These are phyloP conservation scores for Zaprionus lineosus DNA, from an alignment of 2,888 invertebrate genomes.

Conservation along the genomic window DNA sequence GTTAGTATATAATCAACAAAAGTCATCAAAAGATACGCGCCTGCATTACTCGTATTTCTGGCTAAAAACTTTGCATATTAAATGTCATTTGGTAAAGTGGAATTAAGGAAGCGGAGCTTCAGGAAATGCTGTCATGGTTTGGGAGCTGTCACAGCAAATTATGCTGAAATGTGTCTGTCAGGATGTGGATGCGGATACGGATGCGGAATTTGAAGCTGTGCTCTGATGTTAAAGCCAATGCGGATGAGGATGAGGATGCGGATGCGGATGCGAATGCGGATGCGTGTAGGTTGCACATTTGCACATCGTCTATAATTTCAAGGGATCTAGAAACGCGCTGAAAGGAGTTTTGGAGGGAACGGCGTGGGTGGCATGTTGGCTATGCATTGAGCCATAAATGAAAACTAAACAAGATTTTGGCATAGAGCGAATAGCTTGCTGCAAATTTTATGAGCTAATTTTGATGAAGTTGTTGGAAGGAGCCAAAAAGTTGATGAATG, in stretches of 20 bases:
- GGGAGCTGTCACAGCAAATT: constrained; percentile 74
- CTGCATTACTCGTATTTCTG: constrained; percentile 27
- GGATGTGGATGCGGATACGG: constrained; percentile 41
- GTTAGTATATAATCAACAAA: constrained; percentile 74
- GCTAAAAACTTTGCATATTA: constrained; percentile 80
- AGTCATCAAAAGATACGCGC: constrained; percentile 78
- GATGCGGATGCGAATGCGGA: constrained; percentile 20
- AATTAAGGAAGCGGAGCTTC: constrained; percentile 64
- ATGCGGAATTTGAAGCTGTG: no score
- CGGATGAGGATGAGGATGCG: constrained; percentile 26
- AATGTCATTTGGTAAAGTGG: constrained; percentile 80
- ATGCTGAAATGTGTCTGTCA: constrained; percentile 77
- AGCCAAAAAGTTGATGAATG: constrained; percentile 64
- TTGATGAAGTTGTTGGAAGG: constrained; percentile 73
- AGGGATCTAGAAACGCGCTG: constrained; percentile 1
- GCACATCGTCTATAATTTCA: constrained; percentile 43
- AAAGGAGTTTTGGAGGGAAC: no score
- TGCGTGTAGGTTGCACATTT: constrained; percentile 59
- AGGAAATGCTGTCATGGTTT: constrained; percentile 47
- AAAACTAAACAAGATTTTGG: constrained; percentile 78
- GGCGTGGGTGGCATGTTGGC: no score
- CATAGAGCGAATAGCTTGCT: constrained; percentile 43
- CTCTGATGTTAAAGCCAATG: no score
- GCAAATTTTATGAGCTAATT: constrained; percentile 79
- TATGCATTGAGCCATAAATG: constrained; percentile 74